phyloP scores from a whole-genome alignment of 64 coral and sea anemone genomes.

The Hydrozoanthus tunicans region DNA sequence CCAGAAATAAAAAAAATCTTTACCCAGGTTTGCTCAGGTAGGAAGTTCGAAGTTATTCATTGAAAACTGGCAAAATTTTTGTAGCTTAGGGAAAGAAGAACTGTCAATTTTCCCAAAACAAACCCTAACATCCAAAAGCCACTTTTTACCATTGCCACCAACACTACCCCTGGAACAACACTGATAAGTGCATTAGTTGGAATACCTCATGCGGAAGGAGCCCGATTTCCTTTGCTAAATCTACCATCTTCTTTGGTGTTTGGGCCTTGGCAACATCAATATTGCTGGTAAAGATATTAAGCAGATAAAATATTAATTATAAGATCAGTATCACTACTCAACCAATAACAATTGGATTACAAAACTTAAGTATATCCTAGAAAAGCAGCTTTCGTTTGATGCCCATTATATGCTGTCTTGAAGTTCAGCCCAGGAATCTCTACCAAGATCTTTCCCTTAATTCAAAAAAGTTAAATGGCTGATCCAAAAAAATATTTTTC shows the following conservation, averaged over 20 bases:
- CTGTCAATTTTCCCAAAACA: too few relatives aligned
- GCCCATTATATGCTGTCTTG: not conserved
- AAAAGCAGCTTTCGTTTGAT: not conserved
- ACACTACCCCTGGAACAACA: not conserved
- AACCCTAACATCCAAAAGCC: too few relatives aligned
- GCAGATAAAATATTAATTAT: not conserved
- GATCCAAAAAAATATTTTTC: too few relatives aligned
- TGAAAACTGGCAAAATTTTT: too few relatives aligned
- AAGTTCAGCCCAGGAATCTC: too few relatives aligned
- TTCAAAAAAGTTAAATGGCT: too few relatives aligned
- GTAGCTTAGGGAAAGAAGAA: too few relatives aligned
- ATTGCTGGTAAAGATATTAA: not conserved
- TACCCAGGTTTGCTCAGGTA: too few relatives aligned
- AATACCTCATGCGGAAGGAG: slow-evolving; percentile 51
- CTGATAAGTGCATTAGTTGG: not conserved
- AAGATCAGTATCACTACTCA: not conserved
- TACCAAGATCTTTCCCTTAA: too few relatives aligned
- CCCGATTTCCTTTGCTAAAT: slow-evolving; percentile 35
- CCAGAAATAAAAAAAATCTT: too few relatives aligned
- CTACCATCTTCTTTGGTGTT: slow-evolving; percentile 48
- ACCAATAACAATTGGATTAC: not conserved
- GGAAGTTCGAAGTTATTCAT: too few relatives aligned
- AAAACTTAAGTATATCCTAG: not conserved
- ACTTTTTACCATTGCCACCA: not conserved
- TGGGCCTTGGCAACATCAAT: slow-evolving; percentile 56